These are phyloP conservation scores for Notiomystis cincta DNA, from an alignment of 2,113 vertebrate genomes.

Conservation along the genomic window DNA sequence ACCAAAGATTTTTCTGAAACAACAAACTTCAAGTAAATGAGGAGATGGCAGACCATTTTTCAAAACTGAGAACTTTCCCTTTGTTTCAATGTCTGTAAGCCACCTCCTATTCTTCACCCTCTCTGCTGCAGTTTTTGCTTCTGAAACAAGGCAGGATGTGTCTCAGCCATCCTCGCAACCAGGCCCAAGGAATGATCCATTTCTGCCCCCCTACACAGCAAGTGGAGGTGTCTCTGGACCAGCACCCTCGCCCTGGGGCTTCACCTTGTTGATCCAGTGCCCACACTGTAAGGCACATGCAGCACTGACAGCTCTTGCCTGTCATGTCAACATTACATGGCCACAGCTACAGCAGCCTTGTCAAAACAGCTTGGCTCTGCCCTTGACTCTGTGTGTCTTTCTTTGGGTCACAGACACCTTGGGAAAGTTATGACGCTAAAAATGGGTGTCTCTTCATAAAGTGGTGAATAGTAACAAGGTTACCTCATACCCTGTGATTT, in stretches of 20 bases:
- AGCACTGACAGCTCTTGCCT: background rate
- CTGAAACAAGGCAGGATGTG: background rate
- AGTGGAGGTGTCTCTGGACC: background rate
- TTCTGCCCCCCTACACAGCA: accelerated
- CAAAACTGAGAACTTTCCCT: background rate
- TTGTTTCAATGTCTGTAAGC: background rate
- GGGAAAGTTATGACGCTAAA: background rate
- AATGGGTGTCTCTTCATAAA: background rate
- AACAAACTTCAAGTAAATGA: background rate
- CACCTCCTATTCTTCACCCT: background rate
- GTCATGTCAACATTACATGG: background rate
- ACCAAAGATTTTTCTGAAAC: background rate
- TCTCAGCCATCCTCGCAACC: background rate
- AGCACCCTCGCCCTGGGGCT: accelerated
- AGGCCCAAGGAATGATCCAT: background rate
- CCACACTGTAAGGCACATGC: background rate
- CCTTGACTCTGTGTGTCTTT: background rate
- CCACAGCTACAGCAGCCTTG: background rate
- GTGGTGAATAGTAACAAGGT: background rate
- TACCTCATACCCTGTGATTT: background rate
- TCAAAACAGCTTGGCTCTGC: background rate
- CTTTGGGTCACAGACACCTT: no score
- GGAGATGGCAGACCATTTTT: background rate
- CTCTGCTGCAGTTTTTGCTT: background rate
- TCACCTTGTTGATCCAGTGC: background rate